phyloP scores from a whole-genome alignment of 1,140 invertebrate genomes.

The Drosophila setifemur region DNA sequence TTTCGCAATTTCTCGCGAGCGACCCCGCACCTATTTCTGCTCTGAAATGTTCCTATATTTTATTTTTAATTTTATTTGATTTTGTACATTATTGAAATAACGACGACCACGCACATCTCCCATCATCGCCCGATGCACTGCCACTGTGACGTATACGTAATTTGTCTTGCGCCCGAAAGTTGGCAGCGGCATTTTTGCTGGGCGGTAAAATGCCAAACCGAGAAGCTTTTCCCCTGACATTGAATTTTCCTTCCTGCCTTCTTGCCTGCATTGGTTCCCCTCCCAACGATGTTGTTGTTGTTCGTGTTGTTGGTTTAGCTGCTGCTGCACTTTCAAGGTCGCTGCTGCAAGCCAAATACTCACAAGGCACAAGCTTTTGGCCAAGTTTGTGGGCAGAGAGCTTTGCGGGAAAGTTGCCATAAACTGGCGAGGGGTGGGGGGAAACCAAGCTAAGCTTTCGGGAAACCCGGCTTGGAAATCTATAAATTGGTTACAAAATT shows the following conservation, averaged over 20 bases:
- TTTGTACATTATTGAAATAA: too few relatives aligned
- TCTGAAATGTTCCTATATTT: background rate
- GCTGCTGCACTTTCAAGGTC: conserved; percentile 51
- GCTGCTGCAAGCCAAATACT: conserved; percentile 12
- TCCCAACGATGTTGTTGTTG: background rate
- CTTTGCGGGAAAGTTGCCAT: background rate
- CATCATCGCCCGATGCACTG: conserved; percentile 4
- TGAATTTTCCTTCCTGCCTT: conserved; percentile 57
- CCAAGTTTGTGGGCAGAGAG: background rate
- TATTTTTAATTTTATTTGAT: conserved; percentile 11
- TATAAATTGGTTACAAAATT: too few relatives aligned
- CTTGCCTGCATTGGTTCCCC: conserved; percentile 61
- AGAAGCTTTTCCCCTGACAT: conserved; percentile 67
- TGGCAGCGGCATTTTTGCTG: conserved; percentile 40
- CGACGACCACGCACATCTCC: conserved; percentile 1
- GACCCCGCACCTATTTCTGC: background rate
- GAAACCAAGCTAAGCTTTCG: background rate
- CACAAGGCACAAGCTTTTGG: background rate
- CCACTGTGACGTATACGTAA: conserved; percentile 54
- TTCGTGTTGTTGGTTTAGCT: conserved; percentile 16
- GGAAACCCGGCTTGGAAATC: background rate
- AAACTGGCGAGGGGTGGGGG: background rate
- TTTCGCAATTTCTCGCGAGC: conserved; percentile 37
- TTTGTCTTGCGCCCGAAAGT: conserved; percentile 51
- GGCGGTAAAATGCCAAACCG: conserved; percentile 18